phyloP scores from a whole-genome alignment of 2,113 vertebrate species.

The Alligator sinensis region DNA sequence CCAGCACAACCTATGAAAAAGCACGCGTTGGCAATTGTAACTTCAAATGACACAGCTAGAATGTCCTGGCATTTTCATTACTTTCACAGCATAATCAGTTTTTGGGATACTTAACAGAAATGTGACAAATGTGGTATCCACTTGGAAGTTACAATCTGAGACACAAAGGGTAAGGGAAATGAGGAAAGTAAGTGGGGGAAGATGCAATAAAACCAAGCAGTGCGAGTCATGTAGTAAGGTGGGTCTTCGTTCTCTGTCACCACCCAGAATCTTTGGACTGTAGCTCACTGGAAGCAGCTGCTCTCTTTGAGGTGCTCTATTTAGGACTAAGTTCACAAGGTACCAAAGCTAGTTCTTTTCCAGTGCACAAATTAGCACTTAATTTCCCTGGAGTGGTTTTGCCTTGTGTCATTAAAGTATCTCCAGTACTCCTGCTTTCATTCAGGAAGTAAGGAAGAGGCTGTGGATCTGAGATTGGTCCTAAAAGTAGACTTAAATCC shows the following conservation, averaged over 20 bases:
- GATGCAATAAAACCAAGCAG: neutral
- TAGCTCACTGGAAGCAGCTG: neutral
- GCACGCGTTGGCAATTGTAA: neutral
- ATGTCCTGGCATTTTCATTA: neutral
- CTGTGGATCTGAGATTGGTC: neutral
- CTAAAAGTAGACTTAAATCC: constrained; percentile 14
- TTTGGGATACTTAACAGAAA: neutral
- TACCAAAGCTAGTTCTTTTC: neutral
- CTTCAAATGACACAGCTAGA: neutral
- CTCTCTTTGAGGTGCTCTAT: constrained; percentile 16
- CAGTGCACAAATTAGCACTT: constrained; percentile 11
- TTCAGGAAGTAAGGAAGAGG: neutral
- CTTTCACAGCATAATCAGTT: neutral
- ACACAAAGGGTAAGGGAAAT: neutral
- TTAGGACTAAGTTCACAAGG: neutral
- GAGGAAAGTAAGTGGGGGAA: neutral
- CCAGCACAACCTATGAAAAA: neutral
- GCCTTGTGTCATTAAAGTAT: neutral
- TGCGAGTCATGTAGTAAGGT: neutral
- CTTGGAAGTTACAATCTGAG: neutral
- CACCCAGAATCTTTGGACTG: neutral
- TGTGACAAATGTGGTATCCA: neutral
- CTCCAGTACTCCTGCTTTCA: neutral
- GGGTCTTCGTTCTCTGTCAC: neutral
- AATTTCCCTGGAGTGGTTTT: neutral